Evolutionary conservation across 2,113 vertebrate species (phyloP).

Genomic region (Himantopus leucocephalus): DNA sequence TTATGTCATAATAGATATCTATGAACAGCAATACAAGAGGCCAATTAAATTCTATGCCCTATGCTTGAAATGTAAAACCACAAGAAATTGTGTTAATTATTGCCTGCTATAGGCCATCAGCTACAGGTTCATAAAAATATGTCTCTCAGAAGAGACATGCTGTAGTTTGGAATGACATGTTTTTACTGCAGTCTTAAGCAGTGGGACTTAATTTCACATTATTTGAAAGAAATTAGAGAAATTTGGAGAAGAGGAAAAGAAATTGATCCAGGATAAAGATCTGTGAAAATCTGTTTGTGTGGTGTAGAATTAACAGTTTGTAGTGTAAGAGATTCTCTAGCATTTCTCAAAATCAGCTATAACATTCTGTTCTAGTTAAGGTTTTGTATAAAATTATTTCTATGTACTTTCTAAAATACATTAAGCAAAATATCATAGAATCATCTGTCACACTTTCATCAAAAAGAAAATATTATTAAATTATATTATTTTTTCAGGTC

Average conservation of each 20-base stretch:
- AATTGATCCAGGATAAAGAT: background rate
- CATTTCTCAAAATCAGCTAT: background rate
- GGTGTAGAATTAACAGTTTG: background rate
- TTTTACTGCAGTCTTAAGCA: slow-evolving; percentile 11
- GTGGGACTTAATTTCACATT: background rate
- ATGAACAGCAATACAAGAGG: background rate
- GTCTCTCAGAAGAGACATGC: background rate
- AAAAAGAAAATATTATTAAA: background rate
- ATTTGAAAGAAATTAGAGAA: background rate
- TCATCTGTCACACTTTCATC: background rate
- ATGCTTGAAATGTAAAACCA: background rate
- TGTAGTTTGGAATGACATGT: background rate
- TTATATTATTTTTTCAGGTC: background rate
- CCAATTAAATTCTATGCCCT: background rate
- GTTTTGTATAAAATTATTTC: background rate
- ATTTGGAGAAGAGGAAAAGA: background rate
- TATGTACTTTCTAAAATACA: background rate
- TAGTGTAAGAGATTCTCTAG: background rate
- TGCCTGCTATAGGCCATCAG: background rate
- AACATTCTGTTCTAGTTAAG: background rate
- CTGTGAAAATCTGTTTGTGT: background rate
- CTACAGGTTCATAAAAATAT: background rate
- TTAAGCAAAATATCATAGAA: background rate
- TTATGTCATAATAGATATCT: background rate
- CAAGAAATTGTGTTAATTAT: background rate